Percentiles rank a stretch among this genome's conserved stretches.
phyloP scores from a whole-genome alignment of 2,113 vertebrate species.

The Megaceryle torquata region DNA sequence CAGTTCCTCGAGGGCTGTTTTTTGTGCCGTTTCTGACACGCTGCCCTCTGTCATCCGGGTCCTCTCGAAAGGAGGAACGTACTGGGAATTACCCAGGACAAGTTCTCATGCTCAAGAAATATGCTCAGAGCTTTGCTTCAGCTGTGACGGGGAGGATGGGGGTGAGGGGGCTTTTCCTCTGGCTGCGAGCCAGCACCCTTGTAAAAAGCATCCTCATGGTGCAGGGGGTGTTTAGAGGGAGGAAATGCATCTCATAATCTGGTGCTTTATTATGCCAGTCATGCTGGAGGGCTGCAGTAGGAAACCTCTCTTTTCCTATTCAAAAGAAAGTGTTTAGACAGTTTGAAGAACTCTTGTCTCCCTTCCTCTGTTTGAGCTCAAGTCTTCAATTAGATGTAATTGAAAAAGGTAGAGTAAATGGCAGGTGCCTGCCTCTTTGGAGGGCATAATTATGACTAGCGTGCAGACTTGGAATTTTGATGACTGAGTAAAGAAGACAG shows the following conservation, averaged over 20 bases:
- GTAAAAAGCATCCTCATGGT: background rate
- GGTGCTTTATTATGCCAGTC: slow-evolving; percentile 9
- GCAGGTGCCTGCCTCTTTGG: slow-evolving; percentile 53
- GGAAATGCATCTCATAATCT: background rate
- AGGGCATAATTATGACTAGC: slow-evolving; percentile 43
- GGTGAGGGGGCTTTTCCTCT: background rate
- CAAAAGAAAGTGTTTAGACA: slow-evolving; percentile 30
- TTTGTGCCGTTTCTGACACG: background rate
- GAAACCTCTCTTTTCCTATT: slow-evolving; percentile 17
- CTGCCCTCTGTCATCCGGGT: background rate
- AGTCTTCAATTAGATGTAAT: slow-evolving; percentile 56
- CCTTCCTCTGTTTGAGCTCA: slow-evolving; percentile 41
- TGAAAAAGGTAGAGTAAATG: slow-evolving; percentile 49
- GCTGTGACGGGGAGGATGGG: too few species aligned
- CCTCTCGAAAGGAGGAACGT: background rate
- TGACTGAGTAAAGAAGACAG: slow-evolving; percentile 35
- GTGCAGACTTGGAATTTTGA: slow-evolving; percentile 60
- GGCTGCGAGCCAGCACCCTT: background rate
- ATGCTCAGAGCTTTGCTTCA: background rate
- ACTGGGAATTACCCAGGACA: background rate
- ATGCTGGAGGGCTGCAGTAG: background rate
- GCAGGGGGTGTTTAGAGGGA: background rate
- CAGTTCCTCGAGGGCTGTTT: background rate
- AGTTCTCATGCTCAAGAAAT: background rate
- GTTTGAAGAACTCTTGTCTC: slow-evolving; percentile 59